phyloP scores from a whole-genome alignment of 2,888 invertebrate species.

The Phyllotreta striolata region DNA sequence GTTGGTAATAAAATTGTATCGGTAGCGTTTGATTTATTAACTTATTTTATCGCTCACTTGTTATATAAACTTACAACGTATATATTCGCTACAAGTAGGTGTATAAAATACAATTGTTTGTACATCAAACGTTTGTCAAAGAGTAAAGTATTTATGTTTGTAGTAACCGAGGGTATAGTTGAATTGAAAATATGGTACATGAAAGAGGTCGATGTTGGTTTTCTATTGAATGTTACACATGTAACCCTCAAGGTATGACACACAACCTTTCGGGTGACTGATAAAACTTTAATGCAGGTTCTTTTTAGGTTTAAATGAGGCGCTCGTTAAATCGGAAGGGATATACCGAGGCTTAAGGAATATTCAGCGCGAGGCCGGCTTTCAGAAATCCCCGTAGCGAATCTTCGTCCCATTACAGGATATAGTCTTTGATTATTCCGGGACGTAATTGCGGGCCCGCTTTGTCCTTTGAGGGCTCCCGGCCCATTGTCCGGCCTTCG shows the following conservation, averaged over 20 bases:
- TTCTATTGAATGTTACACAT: not conserved
- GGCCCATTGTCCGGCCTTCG: constrained; percentile 55
- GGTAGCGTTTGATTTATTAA: no score
- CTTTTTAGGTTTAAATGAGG: constrained; percentile 52
- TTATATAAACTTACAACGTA: no score
- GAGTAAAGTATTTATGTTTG: no score
- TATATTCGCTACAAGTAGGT: no score
- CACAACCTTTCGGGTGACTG: constrained; percentile 39
- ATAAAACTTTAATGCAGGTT: constrained; percentile 53
- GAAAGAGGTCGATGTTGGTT: not conserved
- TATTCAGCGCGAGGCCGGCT: constrained; percentile 36
- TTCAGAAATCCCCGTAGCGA: constrained; percentile 50
- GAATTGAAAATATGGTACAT: no score
- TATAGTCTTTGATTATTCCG: constrained; percentile 59
- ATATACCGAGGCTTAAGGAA: constrained; percentile 42
- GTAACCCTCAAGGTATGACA: not conserved
- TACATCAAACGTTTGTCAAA: no score
- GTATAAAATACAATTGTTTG: no score
- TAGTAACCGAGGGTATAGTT: no score
- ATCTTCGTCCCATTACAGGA: constrained; percentile 57
- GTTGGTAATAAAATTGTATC: no score
- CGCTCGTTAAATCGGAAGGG: constrained; percentile 41
- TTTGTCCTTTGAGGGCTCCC: constrained; percentile 56
- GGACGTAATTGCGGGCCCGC: constrained; percentile 57
- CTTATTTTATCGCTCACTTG: no score